Conservation (phyloP, 2,888 invertebrate genomes). For the Pediacus dermestoides region DNA sequence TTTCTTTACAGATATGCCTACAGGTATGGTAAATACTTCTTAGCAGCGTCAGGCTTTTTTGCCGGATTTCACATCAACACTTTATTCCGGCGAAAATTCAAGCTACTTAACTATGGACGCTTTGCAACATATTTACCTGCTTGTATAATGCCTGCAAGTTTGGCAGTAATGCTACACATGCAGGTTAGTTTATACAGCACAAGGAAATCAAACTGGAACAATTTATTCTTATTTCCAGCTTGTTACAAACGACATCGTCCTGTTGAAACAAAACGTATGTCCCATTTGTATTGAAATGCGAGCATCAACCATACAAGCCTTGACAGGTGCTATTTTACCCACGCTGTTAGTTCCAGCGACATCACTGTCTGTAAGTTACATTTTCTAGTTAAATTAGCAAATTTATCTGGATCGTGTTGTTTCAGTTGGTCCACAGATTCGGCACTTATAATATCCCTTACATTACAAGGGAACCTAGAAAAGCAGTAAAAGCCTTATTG, state of each 20-base stretch:
- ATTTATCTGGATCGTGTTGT: constrained; percentile 28
- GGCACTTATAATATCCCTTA: constrained; percentile 62
- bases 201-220: neutral
- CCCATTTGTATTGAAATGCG: constrained; percentile 63
- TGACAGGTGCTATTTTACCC: constrained; percentile 59
- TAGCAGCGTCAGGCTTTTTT: constrained; percentile 54
- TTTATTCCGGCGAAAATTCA: constrained; percentile 60
- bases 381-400: constrained; percentile 6
- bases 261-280: constrained; percentile 56
- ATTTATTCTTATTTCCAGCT: constrained; percentile 46
- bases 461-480: constrained; percentile 56
- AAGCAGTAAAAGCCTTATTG: constrained; percentile 53
- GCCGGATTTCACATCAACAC: constrained; percentile 61
- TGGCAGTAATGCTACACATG: constrained; percentile 50
- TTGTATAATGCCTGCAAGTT: constrained; percentile 56
- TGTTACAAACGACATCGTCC: constrained; percentile 56
- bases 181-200: constrained; percentile 19
- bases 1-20: constrained; percentile 53
- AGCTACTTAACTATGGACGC: constrained; percentile 57
- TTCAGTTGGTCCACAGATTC: constrained; percentile 61
- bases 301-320: constrained; percentile 56
- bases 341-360: constrained; percentile 58
- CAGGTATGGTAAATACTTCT: constrained; percentile 51
- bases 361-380: constrained; percentile 56
- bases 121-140: constrained; percentile 61